Conservation (phyloP, 2,113 vertebrate species). For the Poeciliopsis turrubarensis region DNA sequence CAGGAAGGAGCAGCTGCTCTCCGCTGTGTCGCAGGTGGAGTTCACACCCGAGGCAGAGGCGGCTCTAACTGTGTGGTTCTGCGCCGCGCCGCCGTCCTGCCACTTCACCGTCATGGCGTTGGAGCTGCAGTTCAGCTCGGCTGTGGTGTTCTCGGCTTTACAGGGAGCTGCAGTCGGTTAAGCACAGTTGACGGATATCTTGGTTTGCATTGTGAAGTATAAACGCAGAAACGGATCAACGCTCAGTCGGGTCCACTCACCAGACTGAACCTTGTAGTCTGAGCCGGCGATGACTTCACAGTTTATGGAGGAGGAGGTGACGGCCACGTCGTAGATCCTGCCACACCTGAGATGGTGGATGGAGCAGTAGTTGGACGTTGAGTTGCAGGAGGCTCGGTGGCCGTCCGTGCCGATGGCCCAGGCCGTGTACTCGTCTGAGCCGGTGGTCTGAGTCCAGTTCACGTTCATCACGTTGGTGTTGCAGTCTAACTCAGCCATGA, state of each 20-base stretch:
- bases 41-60: slow-evolving; percentile 44
- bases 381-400: slow-evolving; percentile 62
- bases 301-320: slow-evolving; percentile 59
- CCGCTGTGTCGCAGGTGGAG: slow-evolving; percentile 52
- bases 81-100: slow-evolving; percentile 29
- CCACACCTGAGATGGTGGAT: slow-evolving; percentile 66
- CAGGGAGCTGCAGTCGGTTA: slow-evolving; percentile 57
- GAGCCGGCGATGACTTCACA: slow-evolving; percentile 59
- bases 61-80: slow-evolving; percentile 65
- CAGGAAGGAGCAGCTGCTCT: slow-evolving; percentile 61
- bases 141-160: slow-evolving; percentile 50
- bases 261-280: slow-evolving; percentile 65
- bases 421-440: slow-evolving; percentile 65
- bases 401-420: slow-evolving; percentile 59
- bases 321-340: slow-evolving; percentile 54
- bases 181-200: slow-evolving; percentile 1
- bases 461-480: slow-evolving; percentile 60
- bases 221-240: neutral
- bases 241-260: slow-evolving; percentile 41
- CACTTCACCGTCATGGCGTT: slow-evolving; percentile 59
- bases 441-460: slow-evolving; percentile 50
- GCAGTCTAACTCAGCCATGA: slow-evolving; percentile 63
- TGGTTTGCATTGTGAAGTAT: neutral
- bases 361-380: slow-evolving; percentile 56
- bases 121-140: slow-evolving; percentile 63